phyloP scores from a whole-genome alignment of 1,140 invertebrate species.

The Hydropsyche tenuis region DNA sequence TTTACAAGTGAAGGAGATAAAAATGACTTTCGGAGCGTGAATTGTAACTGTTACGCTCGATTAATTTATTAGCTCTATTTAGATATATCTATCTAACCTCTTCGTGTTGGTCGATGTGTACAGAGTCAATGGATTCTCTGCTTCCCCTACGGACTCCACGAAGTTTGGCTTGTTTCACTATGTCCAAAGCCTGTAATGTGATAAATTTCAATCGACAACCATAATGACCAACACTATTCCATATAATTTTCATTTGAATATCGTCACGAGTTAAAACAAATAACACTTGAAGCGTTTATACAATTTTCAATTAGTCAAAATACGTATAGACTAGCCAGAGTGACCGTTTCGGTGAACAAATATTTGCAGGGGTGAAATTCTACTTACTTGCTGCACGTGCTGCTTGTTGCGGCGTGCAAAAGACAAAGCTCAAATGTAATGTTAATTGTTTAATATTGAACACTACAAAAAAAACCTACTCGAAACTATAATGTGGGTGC shows the following conservation, averaged over 20 bases:
- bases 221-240: neutral
- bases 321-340: neutral
- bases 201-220: slow-evolving; percentile 46
- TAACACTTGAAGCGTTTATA: neutral
- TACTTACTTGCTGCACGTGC: slow-evolving; percentile 68
- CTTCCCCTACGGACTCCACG: slow-evolving; percentile 52
- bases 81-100: slow-evolving; percentile 57
- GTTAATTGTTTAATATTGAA: too few relatives aligned
- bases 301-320: neutral
- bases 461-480: neutral
- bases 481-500: too few relatives aligned
- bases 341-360: neutral
- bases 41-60: too few relatives aligned
- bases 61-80: slow-evolving; percentile 8
- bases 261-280: too few relatives aligned
- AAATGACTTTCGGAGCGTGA: too few relatives aligned
- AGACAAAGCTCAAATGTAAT: slow-evolving; percentile 53
- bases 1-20: too few relatives aligned
- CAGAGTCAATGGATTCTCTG: slow-evolving; percentile 54
- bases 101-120: slow-evolving; percentile 54
- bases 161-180: slow-evolving; percentile 88
- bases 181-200: slow-evolving; percentile 76
- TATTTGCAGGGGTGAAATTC: slow-evolving; percentile 27
- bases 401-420: slow-evolving; percentile 62
- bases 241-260: neutral